Conservation (phyloP, 2,888 invertebrate genomes). For the Plagodis pulveraria region DNA sequence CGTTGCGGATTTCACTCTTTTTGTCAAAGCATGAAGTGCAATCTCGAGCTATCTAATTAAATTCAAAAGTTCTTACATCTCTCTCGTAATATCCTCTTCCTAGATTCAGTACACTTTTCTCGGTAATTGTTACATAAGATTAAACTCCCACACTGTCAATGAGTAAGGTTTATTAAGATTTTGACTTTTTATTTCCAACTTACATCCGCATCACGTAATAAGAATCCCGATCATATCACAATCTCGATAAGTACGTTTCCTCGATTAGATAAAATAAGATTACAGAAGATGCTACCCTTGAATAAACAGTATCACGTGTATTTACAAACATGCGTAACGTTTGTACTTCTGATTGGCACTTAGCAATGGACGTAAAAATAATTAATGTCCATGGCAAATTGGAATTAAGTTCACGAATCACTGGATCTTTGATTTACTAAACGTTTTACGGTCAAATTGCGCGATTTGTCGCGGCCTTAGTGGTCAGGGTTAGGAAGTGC, state of each 20-base stretch:
- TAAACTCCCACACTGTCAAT: slow-evolving; percentile 45
- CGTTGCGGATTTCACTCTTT: slow-evolving; percentile 80
- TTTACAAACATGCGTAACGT: not conserved
- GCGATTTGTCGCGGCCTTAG: slow-evolving; percentile 47
- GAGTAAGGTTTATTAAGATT: slow-evolving; percentile 30
- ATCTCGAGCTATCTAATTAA: slow-evolving; percentile 62
- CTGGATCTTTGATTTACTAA: slow-evolving; percentile 37
- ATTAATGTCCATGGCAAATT: slow-evolving; percentile 27
- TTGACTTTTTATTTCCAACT: slow-evolving; percentile 30
- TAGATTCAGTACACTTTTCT: slow-evolving; percentile 47
- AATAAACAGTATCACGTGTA: not conserved
- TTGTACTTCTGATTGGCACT: slow-evolving; percentile 2
- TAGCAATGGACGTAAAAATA: slow-evolving; percentile 11
- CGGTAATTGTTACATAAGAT: slow-evolving; percentile 49
- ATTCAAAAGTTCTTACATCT: slow-evolving; percentile 47
- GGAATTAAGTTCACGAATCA: slow-evolving; percentile 34
- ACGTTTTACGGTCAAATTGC: slow-evolving; percentile 45
- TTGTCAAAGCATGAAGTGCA: slow-evolving; percentile 67
- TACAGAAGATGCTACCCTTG: slow-evolving; percentile 10
- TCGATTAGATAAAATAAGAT: slow-evolving; percentile 32
- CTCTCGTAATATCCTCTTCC: slow-evolving; percentile 61
- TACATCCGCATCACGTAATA: slow-evolving; percentile 30
- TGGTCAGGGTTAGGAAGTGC: slow-evolving; percentile 52
- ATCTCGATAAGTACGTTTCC: slow-evolving; percentile 16
- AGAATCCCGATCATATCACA: slow-evolving; percentile 21